Conservation (phyloP, 2,113 vertebrate genomes). For the Odontesthes bonariensis region DNA sequence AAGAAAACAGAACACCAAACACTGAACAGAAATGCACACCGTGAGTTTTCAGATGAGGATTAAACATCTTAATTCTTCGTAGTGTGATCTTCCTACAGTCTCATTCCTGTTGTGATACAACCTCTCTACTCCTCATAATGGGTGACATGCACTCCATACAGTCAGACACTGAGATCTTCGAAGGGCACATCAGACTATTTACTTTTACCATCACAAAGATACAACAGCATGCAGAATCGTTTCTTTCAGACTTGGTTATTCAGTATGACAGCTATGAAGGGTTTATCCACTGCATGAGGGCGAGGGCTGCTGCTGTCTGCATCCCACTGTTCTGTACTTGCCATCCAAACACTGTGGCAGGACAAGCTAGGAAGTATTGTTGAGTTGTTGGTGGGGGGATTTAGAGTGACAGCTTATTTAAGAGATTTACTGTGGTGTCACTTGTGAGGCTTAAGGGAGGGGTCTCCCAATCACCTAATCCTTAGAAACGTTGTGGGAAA, state of each 20-base stretch:
- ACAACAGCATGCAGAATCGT: conserved; percentile 21
- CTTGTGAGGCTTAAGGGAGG: conserved; percentile 43
- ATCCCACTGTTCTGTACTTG: conserved; percentile 42
- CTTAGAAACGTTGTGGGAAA: conserved; percentile 23
- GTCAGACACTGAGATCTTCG: not conserved
- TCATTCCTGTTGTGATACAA: too few relatives aligned
- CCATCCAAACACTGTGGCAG: conserved; percentile 43
- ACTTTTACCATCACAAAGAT: conserved; percentile 17
- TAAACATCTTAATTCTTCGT: too few relatives aligned
- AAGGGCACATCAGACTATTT: not conserved
- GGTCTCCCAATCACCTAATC: conserved; percentile 25
- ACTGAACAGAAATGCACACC: too few relatives aligned
- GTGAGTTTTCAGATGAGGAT: too few relatives aligned
- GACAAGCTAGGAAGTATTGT: conserved; percentile 52
- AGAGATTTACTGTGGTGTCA: conserved; percentile 75
- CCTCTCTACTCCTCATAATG: too few relatives aligned
- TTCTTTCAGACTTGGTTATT: conserved; percentile 47
- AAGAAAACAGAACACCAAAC: too few relatives aligned
- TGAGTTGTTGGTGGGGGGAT: conserved; percentile 44
- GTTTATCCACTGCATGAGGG: conserved; percentile 32
- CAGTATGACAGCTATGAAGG: conserved; percentile 57
- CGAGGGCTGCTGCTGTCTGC: conserved; percentile 22
- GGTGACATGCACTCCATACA: too few relatives aligned
- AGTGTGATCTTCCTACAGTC: too few relatives aligned
- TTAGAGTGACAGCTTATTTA: conserved; percentile 70